A percentile compares a stretch with the other conserved stretches of the same genome.
phyloP scores from a whole-genome alignment of 2,113 vertebrate species.

The Donacobius atricapilla region DNA sequence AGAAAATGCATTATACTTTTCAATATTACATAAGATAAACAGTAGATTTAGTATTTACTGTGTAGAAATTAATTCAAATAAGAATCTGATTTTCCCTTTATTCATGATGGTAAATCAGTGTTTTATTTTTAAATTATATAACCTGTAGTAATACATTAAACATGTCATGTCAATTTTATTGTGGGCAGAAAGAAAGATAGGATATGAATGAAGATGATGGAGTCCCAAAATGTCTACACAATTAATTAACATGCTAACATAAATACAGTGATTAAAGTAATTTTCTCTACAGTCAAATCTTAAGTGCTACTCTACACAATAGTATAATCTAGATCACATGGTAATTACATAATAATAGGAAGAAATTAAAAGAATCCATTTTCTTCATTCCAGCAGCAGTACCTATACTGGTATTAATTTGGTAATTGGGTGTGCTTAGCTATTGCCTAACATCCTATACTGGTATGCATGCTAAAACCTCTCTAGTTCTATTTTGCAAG shows the following conservation, averaged over 20 bases:
- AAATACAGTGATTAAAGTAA: conserved; percentile 77
- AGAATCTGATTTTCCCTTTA: conserved; percentile 54
- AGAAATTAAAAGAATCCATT: conserved; percentile 67
- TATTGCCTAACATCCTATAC: conserved; percentile 71
- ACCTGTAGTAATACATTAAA: conserved; percentile 32
- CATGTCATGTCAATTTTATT: conserved; percentile 48
- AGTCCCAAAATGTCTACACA: conserved; percentile 69
- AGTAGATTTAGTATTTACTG: conserved; percentile 68
- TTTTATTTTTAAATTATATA: conserved; percentile 56
- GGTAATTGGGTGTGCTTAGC: conserved; percentile 72
- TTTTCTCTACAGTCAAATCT: conserved; percentile 73
- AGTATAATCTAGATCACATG: conserved; percentile 75
- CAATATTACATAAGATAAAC: conserved; percentile 73
- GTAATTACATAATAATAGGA: conserved; percentile 73
- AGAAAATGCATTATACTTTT: conserved; percentile 81
- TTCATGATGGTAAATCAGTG: conserved; percentile 55
- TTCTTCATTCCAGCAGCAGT: conserved; percentile 76
- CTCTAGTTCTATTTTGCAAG: conserved; percentile 82
- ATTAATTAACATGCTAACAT: conserved; percentile 82
- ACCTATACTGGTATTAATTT: conserved; percentile 70
- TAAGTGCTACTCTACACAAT: conserved; percentile 76
- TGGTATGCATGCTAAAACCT: conserved; percentile 77
- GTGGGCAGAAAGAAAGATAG: conserved; percentile 62
- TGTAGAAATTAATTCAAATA: conserved; percentile 64
- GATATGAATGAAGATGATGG: conserved; percentile 60